phyloP scores from a whole-genome alignment of 2,797 vertebrate genomes.

The Diplodus puntazzo region DNA sequence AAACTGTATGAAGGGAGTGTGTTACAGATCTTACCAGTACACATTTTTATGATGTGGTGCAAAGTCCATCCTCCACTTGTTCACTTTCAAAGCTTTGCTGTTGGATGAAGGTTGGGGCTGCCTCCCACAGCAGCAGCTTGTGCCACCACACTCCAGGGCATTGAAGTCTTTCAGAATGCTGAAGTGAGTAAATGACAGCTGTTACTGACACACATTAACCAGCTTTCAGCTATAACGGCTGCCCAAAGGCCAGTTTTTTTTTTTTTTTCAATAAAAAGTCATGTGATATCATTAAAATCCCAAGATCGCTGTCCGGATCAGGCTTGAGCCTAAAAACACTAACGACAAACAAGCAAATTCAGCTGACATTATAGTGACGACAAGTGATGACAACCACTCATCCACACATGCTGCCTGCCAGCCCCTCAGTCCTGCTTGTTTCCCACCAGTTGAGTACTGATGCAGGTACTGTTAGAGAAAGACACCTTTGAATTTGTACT shows the following conservation, averaged over 20 bases:
- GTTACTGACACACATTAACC: constrained; percentile 34
- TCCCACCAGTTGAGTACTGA: background rate
- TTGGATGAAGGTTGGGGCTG: constrained; percentile 88
- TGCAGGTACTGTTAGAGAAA: background rate
- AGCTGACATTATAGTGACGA: background rate
- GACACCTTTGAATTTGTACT: constrained; percentile 72
- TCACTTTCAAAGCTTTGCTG: constrained; percentile 82
- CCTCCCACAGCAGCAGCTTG: constrained; percentile 79
- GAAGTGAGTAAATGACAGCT: constrained; percentile 31
- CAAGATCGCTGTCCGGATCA: background rate
- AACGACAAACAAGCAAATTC: background rate
- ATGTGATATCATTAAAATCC: constrained; percentile 11
- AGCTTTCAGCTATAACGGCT: background rate
- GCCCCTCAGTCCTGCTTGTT: background rate
- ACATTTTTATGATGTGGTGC: constrained; percentile 93
- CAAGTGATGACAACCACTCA: too few relatives aligned
- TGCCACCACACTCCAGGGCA: constrained; percentile 87
- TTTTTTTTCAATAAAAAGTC: constrained; percentile 4
- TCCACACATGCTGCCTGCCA: background rate
- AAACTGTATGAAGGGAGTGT: background rate
- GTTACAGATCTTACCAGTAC: constrained; percentile 87
- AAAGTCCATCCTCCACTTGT: constrained; percentile 88
- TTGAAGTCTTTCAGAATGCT: constrained; percentile 98
- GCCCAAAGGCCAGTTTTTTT: background rate
- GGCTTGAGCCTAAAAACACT: background rate